Base-by-base conservation (phyloP, 2,888 invertebrate species). In the Margaritifera margaritifera region DNA sequence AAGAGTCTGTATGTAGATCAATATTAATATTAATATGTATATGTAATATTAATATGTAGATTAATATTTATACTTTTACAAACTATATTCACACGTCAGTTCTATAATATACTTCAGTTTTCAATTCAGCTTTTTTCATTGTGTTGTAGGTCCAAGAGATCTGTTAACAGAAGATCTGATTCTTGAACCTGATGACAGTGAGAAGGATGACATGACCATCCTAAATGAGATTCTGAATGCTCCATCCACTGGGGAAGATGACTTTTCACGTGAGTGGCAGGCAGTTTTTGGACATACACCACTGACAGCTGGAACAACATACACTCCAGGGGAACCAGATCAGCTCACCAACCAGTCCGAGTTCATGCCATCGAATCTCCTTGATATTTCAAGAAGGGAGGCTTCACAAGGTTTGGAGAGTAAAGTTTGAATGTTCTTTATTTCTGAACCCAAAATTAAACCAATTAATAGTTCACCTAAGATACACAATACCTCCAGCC, bases 191-290 rank as follows among this genome's bases (percentile, higher is more conserved):
- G 86, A 87, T 54, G 89, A 90, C 68, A 66, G 80, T 4, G 89
- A 90, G 62, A 89, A 89, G 74, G 90, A 90, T 80, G 90, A 91
- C 75, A 85, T 90, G 82, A 84, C 88, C 6, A 81, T 91, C 63
- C 82, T 91, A 65, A 90, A 90, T 71, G 91, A 91, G 77, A 90
- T 91, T 65, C 84, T 91, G 53, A 89, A 89, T 62, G 86, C 87
- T 4, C 87, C 89, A 0, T 84, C 86, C 15, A 80, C 80, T 6
- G 88, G 86, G 0, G 87, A 85, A 57, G 88, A 88, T 69, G 88
- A 88, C 71, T 89, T 89, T 67, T 80, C 86, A 11, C 78, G 81
- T 53, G 87, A 89, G 73, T 90, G 89, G 89, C 85, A 88, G 72
- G 87, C 88, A 5, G 88, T 89, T 65, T 89, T 89, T 69, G 89